phyloP scores from a whole-genome alignment of 2,113 vertebrate genomes.

The Scomber japonicus region DNA sequence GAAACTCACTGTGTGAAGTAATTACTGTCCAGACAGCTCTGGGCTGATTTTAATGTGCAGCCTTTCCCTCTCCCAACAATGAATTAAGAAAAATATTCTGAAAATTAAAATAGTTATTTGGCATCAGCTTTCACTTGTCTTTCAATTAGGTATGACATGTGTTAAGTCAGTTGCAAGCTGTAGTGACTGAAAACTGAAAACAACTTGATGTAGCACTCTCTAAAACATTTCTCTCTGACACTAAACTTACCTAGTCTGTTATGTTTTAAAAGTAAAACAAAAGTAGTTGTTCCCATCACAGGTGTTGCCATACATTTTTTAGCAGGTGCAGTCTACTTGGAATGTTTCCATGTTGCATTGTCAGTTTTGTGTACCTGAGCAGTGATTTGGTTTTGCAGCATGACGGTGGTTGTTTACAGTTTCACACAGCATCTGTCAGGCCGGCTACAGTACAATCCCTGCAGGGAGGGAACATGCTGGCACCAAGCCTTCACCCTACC shows the following conservation, averaged over 20 bases:
- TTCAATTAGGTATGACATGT: too few species aligned
- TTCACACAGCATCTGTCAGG: slow-evolving; percentile 14
- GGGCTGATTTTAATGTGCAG: too few species aligned
- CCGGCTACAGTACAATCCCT: background rate
- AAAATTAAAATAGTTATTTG: background rate
- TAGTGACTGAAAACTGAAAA: background rate
- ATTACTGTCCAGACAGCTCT: too few species aligned
- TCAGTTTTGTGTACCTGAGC: background rate
- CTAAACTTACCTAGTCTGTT: too few species aligned
- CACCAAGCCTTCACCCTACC: slow-evolving; percentile 14
- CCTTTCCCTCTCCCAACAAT: too few species aligned
- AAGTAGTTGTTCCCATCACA: too few species aligned
- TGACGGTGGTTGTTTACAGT: background rate
- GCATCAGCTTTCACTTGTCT: background rate
- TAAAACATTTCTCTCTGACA: too few species aligned
- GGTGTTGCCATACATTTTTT: too few species aligned
- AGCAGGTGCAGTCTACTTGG: background rate
- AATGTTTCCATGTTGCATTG: background rate
- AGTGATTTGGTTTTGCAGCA: slow-evolving; percentile 4
- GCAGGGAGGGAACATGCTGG: slow-evolving; percentile 10
- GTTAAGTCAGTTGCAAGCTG: background rate
- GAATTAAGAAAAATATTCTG: too few species aligned
- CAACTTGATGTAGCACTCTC: too few species aligned
- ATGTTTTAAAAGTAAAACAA: too few species aligned
- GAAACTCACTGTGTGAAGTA: too few species aligned